A percentile compares a stretch with the other conserved stretches of the same genome.
Conservation (phyloP, 2,888 invertebrate species). For the Pammene aurita region DNA sequence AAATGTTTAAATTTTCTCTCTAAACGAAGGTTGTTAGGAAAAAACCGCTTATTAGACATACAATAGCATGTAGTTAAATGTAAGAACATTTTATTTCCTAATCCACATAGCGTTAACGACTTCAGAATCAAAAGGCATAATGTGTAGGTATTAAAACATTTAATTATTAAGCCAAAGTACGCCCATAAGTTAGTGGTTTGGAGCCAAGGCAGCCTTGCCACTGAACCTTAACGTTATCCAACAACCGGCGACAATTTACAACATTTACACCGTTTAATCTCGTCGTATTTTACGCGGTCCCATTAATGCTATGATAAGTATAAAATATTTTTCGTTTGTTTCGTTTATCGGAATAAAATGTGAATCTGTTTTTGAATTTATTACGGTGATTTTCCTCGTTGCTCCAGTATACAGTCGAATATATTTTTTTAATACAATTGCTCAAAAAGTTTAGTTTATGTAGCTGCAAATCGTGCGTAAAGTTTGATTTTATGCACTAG, state of each 20-base stretch:
- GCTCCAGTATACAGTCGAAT: background rate
- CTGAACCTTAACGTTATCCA: slow-evolving; percentile 27
- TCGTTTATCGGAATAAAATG: slow-evolving; percentile 25
- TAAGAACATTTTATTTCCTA: too few relatives aligned
- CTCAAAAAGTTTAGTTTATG: too few relatives aligned
- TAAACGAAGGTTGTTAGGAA: too few relatives aligned
- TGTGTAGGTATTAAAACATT: slow-evolving; percentile 6
- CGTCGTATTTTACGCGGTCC: slow-evolving; percentile 17
- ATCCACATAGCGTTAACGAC: too few relatives aligned
- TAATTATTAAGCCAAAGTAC: slow-evolving; percentile 12
- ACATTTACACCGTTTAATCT: slow-evolving; percentile 27
- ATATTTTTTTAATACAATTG: too few relatives aligned
- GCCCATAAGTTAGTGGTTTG: slow-evolving; percentile 6
- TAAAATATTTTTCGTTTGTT: slow-evolving; percentile 13
- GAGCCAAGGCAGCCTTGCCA: slow-evolving; percentile 16
- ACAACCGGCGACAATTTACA: slow-evolving; percentile 22
- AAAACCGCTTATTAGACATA: too few relatives aligned
- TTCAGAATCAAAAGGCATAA: slow-evolving; percentile 7
- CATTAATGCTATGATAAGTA: slow-evolving; percentile 23
- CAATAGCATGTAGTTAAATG: too few relatives aligned
- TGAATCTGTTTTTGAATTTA: slow-evolving; percentile 16
- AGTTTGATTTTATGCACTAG: too few relatives aligned
- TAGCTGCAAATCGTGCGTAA: too few relatives aligned
- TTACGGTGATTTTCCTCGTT: slow-evolving; percentile 12
- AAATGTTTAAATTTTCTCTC: too few relatives aligned